Evolutionary conservation across 2,888 invertebrate species (phyloP), one percentile per base, ranked within the genome.

Genomic region (Congeria kusceri): DNA sequence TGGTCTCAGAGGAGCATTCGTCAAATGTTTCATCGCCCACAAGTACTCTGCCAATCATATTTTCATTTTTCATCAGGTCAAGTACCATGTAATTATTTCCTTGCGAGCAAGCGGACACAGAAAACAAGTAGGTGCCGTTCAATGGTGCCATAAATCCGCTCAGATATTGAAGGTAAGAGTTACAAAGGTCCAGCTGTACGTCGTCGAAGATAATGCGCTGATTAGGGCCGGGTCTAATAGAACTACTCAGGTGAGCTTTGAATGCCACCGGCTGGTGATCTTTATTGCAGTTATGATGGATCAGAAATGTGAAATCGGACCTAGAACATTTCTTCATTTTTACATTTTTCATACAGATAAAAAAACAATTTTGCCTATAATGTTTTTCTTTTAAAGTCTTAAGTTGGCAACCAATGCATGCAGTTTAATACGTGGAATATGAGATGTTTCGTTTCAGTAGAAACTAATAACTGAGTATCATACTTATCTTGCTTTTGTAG

Each of bases 51-150:
- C 73, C 73, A 25, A 74, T 47, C 56, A 49, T 28, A n/a, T 29
- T 29, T 2, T 25, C 29, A 44, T 66, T 67, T 18, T 44, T 59
- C 61, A 74, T 53, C 7, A 74, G 23, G 61, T 74, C 67, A 0
- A 74, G 39, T 7, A 67, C 66, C 25, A 74, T 74, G 56, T n/a
- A 74, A 46, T 74, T 61, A 11, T 7, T 23, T n/a, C 29, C n/a
- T 1, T 2, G 1, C 4, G 73, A 74, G 67, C 73, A 74, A 25
- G 62, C 61, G 1, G 61, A 47, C 4, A 74, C 67, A 20, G 73
- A 66, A 44, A 74, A 74, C 44, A 74, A 39, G 56, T 74, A 74
- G 13, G 68, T 67, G 1, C 67, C 74, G 23, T 74, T 74, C n/a
- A 28, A 39, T 9, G 67, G 67, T 15, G 63, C 74, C 20, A 68